Percentiles rank a stretch among this genome's conserved stretches.
Evolutionary conservation across 2,113 vertebrate genomes (phyloP).

Genomic region (Zosterops hypoxanthus): DNA sequence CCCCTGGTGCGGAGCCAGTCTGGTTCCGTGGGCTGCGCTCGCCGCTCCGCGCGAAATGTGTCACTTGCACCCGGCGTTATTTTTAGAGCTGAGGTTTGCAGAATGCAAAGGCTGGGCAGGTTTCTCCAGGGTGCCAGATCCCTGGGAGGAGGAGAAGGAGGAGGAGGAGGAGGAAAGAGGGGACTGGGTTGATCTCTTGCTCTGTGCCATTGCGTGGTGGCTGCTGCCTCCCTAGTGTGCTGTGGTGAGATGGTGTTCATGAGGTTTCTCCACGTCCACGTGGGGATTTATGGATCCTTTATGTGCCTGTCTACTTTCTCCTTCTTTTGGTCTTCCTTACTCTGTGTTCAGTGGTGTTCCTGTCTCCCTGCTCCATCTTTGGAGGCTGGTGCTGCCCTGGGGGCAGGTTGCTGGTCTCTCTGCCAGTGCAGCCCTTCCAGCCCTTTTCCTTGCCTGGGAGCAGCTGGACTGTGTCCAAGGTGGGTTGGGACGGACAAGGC

Average conservation of each 20-base stretch:
- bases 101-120: slow-evolving; percentile 39
- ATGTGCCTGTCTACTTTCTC: background rate
- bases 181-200: background rate
- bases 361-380: background rate
- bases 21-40: slow-evolving; percentile 50
- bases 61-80: background rate
- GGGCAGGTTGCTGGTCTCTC: background rate
- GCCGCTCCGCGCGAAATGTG: background rate
- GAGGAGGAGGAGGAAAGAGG: background rate
- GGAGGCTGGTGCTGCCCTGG: background rate
- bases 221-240: background rate
- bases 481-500: background rate
- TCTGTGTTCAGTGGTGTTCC: background rate
- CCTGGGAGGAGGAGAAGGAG: background rate
- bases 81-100: slow-evolving; percentile 53
- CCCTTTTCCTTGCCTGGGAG: background rate
- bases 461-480: background rate
- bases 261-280: rapidly evolving
- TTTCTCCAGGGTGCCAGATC: slow-evolving; percentile 12
- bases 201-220: rapidly evolving
- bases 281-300: background rate
- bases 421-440: background rate
- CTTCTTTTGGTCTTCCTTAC: background rate
- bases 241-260: rapidly evolving
- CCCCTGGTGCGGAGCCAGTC: background rate